Percentiles rank a stretch among this genome's conserved stretches.
Evolutionary conservation across 2,797 vertebrate genomes (phyloP).

Genomic region (Urosaurus nigricauda): DNA sequence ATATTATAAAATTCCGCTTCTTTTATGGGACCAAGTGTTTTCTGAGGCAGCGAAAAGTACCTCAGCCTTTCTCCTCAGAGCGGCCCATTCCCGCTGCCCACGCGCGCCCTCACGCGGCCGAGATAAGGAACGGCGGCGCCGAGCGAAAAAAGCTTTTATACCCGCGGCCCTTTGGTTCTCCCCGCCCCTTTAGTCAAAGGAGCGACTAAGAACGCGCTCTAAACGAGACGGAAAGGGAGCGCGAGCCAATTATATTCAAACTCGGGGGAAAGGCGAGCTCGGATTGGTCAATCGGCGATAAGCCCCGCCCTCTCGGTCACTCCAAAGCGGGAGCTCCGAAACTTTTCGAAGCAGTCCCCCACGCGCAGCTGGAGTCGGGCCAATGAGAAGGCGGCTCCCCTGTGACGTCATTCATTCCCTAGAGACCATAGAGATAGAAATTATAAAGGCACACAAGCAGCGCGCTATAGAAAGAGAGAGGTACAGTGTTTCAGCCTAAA

Average conservation of each 20-base stretch:
- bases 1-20: no score
- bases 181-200: neutral
- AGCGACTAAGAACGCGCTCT: neutral
- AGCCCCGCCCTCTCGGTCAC: neutral
- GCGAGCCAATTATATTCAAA: neutral
- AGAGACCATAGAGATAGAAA: neutral
- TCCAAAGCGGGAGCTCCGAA: neutral
- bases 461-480: neutral
- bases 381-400: neutral
- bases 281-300: neutral
- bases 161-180: neutral
- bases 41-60: neutral
- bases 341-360: neutral
- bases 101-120: neutral
- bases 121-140: no score
- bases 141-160: neutral
- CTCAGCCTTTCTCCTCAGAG: neutral
- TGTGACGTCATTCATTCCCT: neutral
- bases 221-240: neutral
- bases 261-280: neutral
- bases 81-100: no score
- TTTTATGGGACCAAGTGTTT: neutral
- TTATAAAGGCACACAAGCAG: neutral
- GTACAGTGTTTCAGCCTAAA: no score
- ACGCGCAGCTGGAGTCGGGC: slow-evolving; percentile 20